Evolutionary conservation across 2,113 vertebrate genomes (phyloP).

Genomic region (Pterocles burchelli): DNA sequence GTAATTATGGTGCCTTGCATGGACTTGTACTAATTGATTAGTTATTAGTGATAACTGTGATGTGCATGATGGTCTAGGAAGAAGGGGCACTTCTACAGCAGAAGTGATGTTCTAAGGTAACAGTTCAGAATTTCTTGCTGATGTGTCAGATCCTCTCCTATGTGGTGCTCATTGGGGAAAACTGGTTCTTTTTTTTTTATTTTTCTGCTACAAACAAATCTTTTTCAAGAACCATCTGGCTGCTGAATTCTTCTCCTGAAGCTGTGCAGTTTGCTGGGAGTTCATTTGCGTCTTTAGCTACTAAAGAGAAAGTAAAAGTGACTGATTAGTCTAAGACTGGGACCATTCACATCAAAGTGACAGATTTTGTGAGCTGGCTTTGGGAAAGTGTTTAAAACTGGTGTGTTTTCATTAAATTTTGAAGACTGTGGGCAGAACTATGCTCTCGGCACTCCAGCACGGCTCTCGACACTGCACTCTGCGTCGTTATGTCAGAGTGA

Average conservation of each 20-base stretch:
- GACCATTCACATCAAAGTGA: slow-evolving; percentile 54
- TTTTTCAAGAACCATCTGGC: slow-evolving; percentile 58
- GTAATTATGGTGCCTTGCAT: background rate
- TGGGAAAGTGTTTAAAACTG: slow-evolving; percentile 44
- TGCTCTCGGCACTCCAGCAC: background rate
- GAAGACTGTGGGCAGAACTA: slow-evolving; percentile 22
- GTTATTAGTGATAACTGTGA: background rate
- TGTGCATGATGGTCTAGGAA: background rate
- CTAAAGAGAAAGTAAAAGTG: slow-evolving; percentile 59
- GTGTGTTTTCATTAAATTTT: slow-evolving; percentile 42
- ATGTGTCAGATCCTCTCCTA: background rate
- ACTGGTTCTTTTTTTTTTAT: background rate
- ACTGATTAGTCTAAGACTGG: slow-evolving; percentile 54
- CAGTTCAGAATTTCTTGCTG: background rate
- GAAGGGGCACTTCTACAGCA: background rate
- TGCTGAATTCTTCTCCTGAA: slow-evolving; percentile 29
- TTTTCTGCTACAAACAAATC: slow-evolving; percentile 4
- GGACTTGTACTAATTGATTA: background rate
- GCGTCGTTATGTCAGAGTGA: slow-evolving; percentile 5
- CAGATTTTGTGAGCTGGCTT: slow-evolving; percentile 49
- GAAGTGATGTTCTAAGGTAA: background rate
- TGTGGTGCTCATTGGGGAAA: background rate
- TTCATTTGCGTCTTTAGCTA: slow-evolving; percentile 59
- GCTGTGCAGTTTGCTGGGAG: slow-evolving; percentile 46
- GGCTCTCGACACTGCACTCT: background rate